Conservation (phyloP, 2,797 vertebrate species). For the Siniperca scherzeri region DNA sequence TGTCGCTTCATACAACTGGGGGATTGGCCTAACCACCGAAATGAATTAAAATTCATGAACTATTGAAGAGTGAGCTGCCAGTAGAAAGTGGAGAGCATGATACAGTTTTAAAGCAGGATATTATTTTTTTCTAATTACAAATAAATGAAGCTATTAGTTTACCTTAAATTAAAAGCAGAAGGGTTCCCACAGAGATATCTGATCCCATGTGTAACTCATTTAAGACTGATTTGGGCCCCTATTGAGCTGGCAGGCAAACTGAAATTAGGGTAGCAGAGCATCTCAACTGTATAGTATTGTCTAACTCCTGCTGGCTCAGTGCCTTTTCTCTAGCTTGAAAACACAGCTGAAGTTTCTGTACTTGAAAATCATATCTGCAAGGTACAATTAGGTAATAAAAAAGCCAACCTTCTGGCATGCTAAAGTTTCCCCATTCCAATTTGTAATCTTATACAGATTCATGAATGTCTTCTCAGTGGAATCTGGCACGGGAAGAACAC, state of each 20-base stretch:
- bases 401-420: slow-evolving; percentile 33
- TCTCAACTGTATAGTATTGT: slow-evolving; percentile 55
- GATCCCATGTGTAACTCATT: slow-evolving; percentile 80
- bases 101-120: slow-evolving; percentile 69
- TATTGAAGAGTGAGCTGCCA: slow-evolving; percentile 77
- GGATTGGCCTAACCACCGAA: slow-evolving; percentile 74
- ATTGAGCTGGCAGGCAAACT: slow-evolving; percentile 69
- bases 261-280: slow-evolving; percentile 63
- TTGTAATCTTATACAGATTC: slow-evolving; percentile 51
- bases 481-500: slow-evolving; percentile 50
- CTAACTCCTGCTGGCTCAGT: slow-evolving; percentile 51
- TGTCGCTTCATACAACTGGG: slow-evolving; percentile 75
- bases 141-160: slow-evolving; percentile 80
- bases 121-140: slow-evolving; percentile 79
- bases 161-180: slow-evolving; percentile 80
- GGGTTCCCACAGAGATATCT: slow-evolving; percentile 70
- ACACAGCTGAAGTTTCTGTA: slow-evolving; percentile 32
- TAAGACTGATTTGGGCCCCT: slow-evolving; percentile 70
- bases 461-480: slow-evolving; percentile 30
- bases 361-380: slow-evolving; percentile 45
- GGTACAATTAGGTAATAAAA: slow-evolving; percentile 43
- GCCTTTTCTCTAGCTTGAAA: slow-evolving; percentile 49
- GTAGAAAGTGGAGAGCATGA: slow-evolving; percentile 56
- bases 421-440: slow-evolving; percentile 39
- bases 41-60: slow-evolving; percentile 85